These are phyloP conservation scores for Umimayanthus chanpuru DNA, from an alignment of 92 coral and sea anemone genomes.

Conservation along the genomic window DNA sequence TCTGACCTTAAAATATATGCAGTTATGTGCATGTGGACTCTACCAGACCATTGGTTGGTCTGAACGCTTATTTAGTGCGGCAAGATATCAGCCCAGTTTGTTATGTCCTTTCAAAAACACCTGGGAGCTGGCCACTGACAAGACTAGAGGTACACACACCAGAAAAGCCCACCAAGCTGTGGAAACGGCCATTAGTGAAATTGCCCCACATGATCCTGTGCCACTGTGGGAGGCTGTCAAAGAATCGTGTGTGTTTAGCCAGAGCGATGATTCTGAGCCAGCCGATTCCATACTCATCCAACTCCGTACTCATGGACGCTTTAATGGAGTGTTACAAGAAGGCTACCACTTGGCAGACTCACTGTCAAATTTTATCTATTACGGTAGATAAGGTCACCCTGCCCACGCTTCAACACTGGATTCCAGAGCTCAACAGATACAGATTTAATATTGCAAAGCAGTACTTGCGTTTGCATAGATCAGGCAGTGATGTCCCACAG, in stretches of 20 bases:
- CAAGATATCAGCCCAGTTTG: conserved; percentile 69
- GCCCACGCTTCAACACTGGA: conserved; percentile 43
- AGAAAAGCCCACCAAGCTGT: conserved; percentile 68
- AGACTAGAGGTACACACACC: conserved; percentile 60
- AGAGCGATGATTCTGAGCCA: conserved; percentile 28
- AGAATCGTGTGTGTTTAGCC: conserved; percentile 35
- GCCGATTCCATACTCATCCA: conserved; percentile 48
- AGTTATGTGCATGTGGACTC: conserved; percentile 6
- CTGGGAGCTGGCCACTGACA: conserved; percentile 62
- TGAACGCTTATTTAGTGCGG: conserved; percentile 55
- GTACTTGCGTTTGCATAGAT: conserved; percentile 52
- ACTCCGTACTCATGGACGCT: conserved; percentile 55
- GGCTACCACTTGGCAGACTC: conserved; percentile 52
- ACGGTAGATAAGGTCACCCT: conserved; percentile 51
- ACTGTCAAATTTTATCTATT: conserved; percentile 48
- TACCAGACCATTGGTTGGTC: conserved; percentile 55
- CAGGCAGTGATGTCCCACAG: conserved; percentile 53
- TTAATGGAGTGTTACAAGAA: conserved; percentile 58
- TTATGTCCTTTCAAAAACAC: conserved; percentile 52
- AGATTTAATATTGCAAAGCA: conserved; percentile 51
- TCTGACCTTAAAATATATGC: too few species aligned
- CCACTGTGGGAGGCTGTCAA: conserved; percentile 59
- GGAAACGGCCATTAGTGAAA: conserved; percentile 65
- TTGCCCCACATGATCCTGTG: conserved; percentile 57
- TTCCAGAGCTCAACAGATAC: conserved; percentile 53